These are phyloP conservation scores for Fragum sueziense DNA, from an alignment of 2,888 invertebrate genomes.

Conservation along the genomic window DNA sequence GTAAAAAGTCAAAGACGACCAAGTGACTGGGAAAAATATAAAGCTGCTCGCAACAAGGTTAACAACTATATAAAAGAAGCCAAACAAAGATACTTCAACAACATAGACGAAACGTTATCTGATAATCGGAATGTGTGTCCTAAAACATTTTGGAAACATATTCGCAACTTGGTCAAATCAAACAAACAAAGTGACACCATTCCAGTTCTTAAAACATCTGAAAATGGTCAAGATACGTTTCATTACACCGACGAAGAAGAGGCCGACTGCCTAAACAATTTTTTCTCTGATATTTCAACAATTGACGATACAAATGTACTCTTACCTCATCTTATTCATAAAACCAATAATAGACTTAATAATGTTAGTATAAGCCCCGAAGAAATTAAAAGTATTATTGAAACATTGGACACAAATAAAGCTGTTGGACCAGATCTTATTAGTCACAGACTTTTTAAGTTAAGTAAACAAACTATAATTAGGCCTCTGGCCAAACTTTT, in stretches of 20 bases:
- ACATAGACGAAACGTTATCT: slow-evolving; percentile 18
- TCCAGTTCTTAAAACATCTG: slow-evolving; percentile 4
- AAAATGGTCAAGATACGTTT: background rate
- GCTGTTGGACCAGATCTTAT: slow-evolving; percentile 37
- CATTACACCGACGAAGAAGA: slow-evolving; percentile 31
- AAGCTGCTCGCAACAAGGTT: slow-evolving; percentile 25
- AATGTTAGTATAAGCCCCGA: slow-evolving; percentile 9
- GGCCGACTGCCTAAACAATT: slow-evolving; percentile 26
- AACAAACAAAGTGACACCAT: slow-evolving; percentile 13
- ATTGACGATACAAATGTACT: background rate
- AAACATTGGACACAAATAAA: slow-evolving; percentile 24
- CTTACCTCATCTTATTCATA: background rate
- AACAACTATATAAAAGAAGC: slow-evolving; percentile 29
- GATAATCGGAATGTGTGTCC: background rate
- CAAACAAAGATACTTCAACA: slow-evolving; percentile 13
- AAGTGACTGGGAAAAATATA: slow-evolving; percentile 13
- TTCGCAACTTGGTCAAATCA: slow-evolving; percentile 14
- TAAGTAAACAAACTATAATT: slow-evolving; percentile 6
- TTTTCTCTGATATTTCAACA: slow-evolving; percentile 25
- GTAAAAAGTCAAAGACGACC: slow-evolving; percentile 9
- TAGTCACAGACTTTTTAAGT: slow-evolving; percentile 31
- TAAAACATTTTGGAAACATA: slow-evolving; percentile 26
- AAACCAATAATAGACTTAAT: background rate
- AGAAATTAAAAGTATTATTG: slow-evolving; percentile 28
- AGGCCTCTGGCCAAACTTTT: slow-evolving; percentile 24